Percentiles rank a stretch among this genome's conserved stretches.
phyloP scores from a whole-genome alignment of 2,888 invertebrate genomes.

The Xestia sexstrigata region DNA sequence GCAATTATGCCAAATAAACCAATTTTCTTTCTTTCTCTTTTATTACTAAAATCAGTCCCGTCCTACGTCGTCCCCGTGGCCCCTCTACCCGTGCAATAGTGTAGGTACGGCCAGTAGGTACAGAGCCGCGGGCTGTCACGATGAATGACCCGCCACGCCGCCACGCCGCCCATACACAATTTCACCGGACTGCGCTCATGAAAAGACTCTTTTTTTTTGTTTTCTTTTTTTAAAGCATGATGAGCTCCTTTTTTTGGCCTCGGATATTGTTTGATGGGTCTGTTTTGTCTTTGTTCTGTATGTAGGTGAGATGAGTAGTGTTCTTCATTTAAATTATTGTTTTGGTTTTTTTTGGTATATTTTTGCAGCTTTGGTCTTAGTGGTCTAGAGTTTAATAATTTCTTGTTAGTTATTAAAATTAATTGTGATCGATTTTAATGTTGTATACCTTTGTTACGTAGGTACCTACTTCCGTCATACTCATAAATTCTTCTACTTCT shows the following conservation, averaged over 20 bases:
- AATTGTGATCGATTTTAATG: background rate
- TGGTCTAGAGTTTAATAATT: background rate
- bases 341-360: background rate
- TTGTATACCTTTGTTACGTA: background rate
- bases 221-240: conserved; percentile 63
- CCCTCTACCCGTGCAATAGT: conserved; percentile 61
- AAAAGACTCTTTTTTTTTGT: conserved; percentile 76
- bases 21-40: no score
- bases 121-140: conserved; percentile 87
- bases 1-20: no score
- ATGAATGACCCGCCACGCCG: conserved; percentile 83
- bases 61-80: conserved; percentile 7
- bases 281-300: conserved; percentile 55
- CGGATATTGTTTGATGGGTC: conserved; percentile 62
- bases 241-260: conserved; percentile 62
- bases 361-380: background rate
- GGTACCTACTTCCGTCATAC: background rate
- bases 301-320: conserved; percentile 50
- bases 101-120: conserved; percentile 81
- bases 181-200: conserved; percentile 75
- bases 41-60: background rate
- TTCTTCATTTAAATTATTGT: background rate
- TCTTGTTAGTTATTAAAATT: no score
- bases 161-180: conserved; percentile 86
- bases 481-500: background rate